Evolutionary conservation across 1,140 invertebrate genomes (phyloP), one percentile per base, ranked within the genome.

Genomic region (Zaprionus camerounensis): DNA sequence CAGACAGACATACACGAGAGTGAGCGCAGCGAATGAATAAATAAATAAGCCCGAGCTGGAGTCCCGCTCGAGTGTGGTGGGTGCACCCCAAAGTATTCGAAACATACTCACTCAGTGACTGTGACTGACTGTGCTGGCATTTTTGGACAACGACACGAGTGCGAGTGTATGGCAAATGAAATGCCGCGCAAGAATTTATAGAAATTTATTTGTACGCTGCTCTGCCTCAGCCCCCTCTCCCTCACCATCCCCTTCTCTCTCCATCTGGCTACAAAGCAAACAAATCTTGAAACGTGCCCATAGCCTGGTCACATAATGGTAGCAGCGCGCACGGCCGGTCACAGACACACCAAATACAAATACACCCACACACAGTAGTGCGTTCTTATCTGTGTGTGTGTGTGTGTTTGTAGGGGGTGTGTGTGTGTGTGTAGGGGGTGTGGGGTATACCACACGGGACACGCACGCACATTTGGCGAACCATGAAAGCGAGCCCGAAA

Each of bases 111-210:
- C 7, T 26, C 53, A 4, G 53, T 13, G 22, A 15, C 26, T 34
- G 78, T 84, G 84, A 87, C 73, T 83, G 84, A 87, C 77, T 83
- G 80, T 62, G 75, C 69, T 76, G 75, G 81, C 81, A 87, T 81
- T 87, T 87, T 87, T 78, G 84, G 85, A 84, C 84, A 88, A 74
- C 53, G 56, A 46, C 28, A 73, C 24, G 51, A 41, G 67, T 17
- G 41, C 6, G 41, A 9, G 41, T 7, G 64, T 44, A 70, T 71
- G 67, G 83, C 58, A 90, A 90, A 90, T 90, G 81, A 90, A 90
- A 90, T 90, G 85, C 85, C 85, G 85, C 83, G 86, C 78, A 91
- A 80, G 81, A 90, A 90, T 90, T 90, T 90, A 91, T 90, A 90
- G 85, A 90, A 90, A 90, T 90, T 82, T 90, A 90, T 90, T 90